Evolutionary conservation across 1,140 invertebrate species (phyloP).

Genomic region (Charaxes varanes): DNA sequence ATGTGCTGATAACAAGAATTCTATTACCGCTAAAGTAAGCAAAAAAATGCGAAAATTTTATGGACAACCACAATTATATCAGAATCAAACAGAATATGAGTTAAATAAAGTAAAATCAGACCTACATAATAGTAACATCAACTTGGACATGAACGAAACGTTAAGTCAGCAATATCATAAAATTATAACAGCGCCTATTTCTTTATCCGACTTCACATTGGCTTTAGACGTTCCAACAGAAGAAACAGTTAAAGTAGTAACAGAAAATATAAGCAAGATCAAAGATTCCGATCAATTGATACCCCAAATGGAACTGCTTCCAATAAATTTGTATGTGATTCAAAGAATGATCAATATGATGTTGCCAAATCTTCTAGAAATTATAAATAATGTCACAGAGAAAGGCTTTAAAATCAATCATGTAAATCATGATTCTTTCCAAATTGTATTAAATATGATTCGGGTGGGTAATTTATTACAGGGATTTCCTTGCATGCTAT

Average conservation of each 20-base stretch:
- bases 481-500: conserved; percentile 37
- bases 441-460: conserved; percentile 33
- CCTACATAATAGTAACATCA: conserved; percentile 35
- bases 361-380: conserved; percentile 31
- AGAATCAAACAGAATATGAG: conserved; percentile 39
- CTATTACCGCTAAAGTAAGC: conserved; percentile 33
- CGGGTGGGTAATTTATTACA: conserved; percentile 31
- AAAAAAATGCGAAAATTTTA: conserved; percentile 54
- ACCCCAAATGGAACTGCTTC: conserved; percentile 41
- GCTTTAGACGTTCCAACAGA: conserved; percentile 43
- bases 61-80: conserved; percentile 52
- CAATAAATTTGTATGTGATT: conserved; percentile 52
- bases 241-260: conserved; percentile 24
- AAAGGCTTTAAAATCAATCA: conserved; percentile 4
- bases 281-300: conserved; percentile 16
- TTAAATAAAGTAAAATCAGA: conserved; percentile 26
- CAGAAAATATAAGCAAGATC: too few relatives aligned
- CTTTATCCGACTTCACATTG: conserved; percentile 28
- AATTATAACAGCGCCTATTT: conserved; percentile 18
- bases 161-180: conserved; percentile 40
- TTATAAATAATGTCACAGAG: conserved; percentile 21
- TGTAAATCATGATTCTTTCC: conserved; percentile 15
- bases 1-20: conserved; percentile 29
- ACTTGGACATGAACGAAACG: conserved; percentile 40
- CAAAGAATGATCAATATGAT: conserved; percentile 48